Evolutionary conservation across 2,888 invertebrate genomes (phyloP), one percentile per base, ranked within the genome.

Genomic region (Ditula angustiorana): DNA sequence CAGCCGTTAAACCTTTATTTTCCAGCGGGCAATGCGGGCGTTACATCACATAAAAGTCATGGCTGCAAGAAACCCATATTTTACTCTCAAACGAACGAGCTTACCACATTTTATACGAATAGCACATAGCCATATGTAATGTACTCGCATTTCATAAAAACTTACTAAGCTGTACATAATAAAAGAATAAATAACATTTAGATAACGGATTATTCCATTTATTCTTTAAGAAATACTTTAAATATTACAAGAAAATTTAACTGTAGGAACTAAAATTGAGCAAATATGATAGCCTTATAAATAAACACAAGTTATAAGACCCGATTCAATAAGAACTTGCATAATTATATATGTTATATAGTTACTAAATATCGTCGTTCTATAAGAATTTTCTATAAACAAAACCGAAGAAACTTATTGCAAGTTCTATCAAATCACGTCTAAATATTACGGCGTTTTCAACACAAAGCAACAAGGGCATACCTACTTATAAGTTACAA

Each of bases 381-480:
- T 5, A 26, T 26, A 5, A 35, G 3, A 35, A 4, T n/a, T 41
- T 10, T 19, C 19, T 3, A 1, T 19, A 19, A 2, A 8, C 10
- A 37, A 7, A 37, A 16, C 10, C 13, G 7, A n/a, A 26, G 4
- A 7, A 26, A n/a, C 8, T 19, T 47, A 37, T 26, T 33, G 23
- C 23, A 83, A 83, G 77, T 82, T 79, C 74, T 74, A 74, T 85
- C 78, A 75, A 82, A 79, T 85, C 81, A 73, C 28, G 61, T 46
- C 61, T 58, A 53, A n/a, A 21, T 37, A 37, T n/a, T 24, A 19
- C 2, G 16, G 19, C 19, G 30, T 56, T 61, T 30, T 76, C 67
- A 73, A 77, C 80, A 70, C 78, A 74, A 74, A 85, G 83, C 73
- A 88, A 88, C 88, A 90, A 88, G 73, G 79, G 73, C 56, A 41